Evolutionary conservation across 2,113 vertebrate genomes (phyloP), one percentile per base, ranked within the genome.

Genomic region (Eublepharis macularius): DNA sequence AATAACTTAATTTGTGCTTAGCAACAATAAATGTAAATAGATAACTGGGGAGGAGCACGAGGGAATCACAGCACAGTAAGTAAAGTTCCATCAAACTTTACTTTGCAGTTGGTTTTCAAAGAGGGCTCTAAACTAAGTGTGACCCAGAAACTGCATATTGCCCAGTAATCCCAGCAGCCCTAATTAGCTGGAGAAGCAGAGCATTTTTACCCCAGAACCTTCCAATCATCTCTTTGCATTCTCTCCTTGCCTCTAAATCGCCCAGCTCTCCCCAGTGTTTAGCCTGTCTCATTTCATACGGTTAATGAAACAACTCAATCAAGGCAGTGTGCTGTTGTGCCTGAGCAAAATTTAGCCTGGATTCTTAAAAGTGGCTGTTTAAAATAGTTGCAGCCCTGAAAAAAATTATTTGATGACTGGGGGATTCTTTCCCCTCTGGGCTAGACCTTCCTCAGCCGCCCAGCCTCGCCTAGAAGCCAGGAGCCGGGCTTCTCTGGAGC

Each of bases 271-370:
- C 95, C 94, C 92, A 94, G 94, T 90, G 95, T 89, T 94, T 94
- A 82, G 49, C 85, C 82, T 93, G 93, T 95, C 95, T 96, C 79
- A 92, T 93, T 96, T 96, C 91, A 94, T 95, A 95, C 76, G 76
- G 57, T 68, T 96, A 96, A 95, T 95, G 92, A 95, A 96, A 96
- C 95, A 95, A 93, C 93, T 96, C 95, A 96, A 95, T 97, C 95
- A 95, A 94, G 92, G 79, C 92, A 79, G 43, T 24, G 19, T 19
- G 72, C 66, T 86, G 91, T 87, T 49, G 12, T 88, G 88, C 6
- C 9, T 83, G 91, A 94, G 54, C 63, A 89, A 83, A 91, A 92
- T 94, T 87, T 88, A 29, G 2, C 39, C 93, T 80, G 87, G 85
- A 84, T 90, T 77, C 76, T 21, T 3, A 90, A 84, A 74, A 76